phyloP scores from a whole-genome alignment of 2,797 vertebrate species.

The Sphenodon punctatus region DNA sequence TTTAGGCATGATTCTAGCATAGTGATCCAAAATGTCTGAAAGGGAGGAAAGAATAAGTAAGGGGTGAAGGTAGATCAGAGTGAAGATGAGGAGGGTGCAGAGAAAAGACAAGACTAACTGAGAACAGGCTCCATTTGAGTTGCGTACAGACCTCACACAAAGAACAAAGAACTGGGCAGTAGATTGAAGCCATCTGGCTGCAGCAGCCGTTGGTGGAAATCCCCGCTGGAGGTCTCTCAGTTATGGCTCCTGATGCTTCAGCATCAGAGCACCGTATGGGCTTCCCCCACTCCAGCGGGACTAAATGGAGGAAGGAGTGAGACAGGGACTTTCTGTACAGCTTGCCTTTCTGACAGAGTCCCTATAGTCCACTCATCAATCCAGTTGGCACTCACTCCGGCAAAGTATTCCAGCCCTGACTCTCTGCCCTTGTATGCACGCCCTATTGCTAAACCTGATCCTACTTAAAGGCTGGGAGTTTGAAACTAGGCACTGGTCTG shows the following conservation, averaged over 20 bases:
- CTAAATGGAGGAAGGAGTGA: constrained; percentile 46
- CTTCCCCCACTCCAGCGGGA: constrained; percentile 18
- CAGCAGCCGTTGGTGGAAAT: constrained; percentile 55
- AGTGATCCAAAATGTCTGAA: constrained; percentile 22
- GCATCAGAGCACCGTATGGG: constrained; percentile 35
- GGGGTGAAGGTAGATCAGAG: constrained; percentile 37
- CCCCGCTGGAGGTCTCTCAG: constrained; percentile 58
- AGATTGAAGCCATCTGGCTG: constrained; percentile 72
- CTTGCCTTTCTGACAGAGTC: constrained; percentile 3
- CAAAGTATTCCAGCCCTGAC: not conserved
- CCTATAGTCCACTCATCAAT: not conserved
- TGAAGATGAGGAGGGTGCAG: constrained; percentile 19
- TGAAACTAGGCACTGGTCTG: not conserved
- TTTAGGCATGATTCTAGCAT: constrained; percentile 38
- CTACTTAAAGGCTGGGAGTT: not conserved
- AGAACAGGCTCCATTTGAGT: constrained; percentile 56
- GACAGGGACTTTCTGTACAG: constrained; percentile 6
- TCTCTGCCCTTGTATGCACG: not conserved
- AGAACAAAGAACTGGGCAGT: constrained; percentile 65
- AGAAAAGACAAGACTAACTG: constrained; percentile 60
- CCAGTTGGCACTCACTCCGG: not conserved
- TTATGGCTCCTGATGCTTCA: constrained; percentile 51
- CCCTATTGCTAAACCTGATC: no score
- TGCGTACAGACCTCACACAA: constrained; percentile 66
- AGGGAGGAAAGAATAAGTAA: constrained; percentile 33